phyloP scores from a whole-genome alignment of 2,113 vertebrate genomes.

The Pelusios castaneus region DNA sequence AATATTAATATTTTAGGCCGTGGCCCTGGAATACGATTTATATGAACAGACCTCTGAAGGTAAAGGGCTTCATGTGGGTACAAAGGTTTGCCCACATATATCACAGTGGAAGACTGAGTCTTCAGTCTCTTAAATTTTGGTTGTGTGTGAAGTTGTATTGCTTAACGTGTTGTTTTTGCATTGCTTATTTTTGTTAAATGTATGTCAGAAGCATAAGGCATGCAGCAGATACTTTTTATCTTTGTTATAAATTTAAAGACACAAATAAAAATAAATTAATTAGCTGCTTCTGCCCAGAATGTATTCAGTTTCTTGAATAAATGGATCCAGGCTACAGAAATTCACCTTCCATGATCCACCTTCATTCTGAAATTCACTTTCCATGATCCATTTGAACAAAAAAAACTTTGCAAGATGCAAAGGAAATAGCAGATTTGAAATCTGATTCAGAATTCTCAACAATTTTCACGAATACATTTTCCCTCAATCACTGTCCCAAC shows the following conservation, averaged over 20 bases:
- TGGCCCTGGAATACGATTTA: neutral
- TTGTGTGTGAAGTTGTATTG: neutral
- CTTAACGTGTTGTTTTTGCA: neutral
- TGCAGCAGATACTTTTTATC: neutral
- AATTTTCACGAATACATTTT: neutral
- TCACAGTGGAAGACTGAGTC: neutral
- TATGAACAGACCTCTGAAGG: neutral
- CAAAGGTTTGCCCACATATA: neutral
- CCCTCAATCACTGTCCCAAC: neutral
- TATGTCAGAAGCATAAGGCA: neutral
- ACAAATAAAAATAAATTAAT: neutral
- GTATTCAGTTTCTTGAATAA: neutral
- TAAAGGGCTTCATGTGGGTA: neutral
- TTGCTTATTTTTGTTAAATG: neutral
- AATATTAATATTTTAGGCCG: neutral
- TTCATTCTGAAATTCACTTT: neutral
- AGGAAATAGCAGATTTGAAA: neutral
- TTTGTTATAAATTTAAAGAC: neutral
- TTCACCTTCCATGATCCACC: neutral
- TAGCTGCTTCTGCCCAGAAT: neutral
- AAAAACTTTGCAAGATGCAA: neutral
- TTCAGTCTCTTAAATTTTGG: neutral
- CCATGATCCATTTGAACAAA: neutral
- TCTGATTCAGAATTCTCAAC: neutral
- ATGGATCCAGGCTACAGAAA: neutral